A percentile compares a stretch with the other conserved stretches of the same genome.
phyloP scores from a whole-genome alignment of 2,797 vertebrate species.

The Trichosurus vulpecula region DNA sequence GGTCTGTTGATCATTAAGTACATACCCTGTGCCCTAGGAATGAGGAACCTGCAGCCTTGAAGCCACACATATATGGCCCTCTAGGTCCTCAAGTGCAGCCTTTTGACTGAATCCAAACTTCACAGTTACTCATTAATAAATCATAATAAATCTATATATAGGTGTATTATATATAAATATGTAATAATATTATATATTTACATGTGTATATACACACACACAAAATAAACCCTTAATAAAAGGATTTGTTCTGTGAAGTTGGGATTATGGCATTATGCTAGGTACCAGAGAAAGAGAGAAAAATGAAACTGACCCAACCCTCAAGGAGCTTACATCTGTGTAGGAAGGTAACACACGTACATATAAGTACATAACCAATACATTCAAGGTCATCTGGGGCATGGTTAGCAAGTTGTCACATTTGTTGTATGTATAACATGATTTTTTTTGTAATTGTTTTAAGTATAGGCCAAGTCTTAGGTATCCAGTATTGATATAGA shows the following conservation, averaged over 20 bases:
- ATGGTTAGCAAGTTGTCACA: background rate
- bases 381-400: background rate
- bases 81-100: no score
- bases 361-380: background rate
- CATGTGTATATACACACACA: no score
- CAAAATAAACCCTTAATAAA: no score
- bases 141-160: no score
- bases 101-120: no score
- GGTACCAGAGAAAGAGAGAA: background rate
- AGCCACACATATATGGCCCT: no score
- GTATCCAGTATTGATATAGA: background rate
- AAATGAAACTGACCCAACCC: background rate
- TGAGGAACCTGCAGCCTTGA: no score
- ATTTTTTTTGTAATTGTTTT: background rate
- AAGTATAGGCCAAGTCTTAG: background rate
- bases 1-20: background rate
- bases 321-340: background rate
- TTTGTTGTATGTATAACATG: background rate
- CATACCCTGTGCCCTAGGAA: no score
- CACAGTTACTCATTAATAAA: no score
- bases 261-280: background rate
- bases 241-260: no score
- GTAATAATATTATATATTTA: no score
- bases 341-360: background rate
- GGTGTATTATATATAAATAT: no score